Conservation (phyloP, 2,888 invertebrate species). For the Anthophora plumipes region DNA sequence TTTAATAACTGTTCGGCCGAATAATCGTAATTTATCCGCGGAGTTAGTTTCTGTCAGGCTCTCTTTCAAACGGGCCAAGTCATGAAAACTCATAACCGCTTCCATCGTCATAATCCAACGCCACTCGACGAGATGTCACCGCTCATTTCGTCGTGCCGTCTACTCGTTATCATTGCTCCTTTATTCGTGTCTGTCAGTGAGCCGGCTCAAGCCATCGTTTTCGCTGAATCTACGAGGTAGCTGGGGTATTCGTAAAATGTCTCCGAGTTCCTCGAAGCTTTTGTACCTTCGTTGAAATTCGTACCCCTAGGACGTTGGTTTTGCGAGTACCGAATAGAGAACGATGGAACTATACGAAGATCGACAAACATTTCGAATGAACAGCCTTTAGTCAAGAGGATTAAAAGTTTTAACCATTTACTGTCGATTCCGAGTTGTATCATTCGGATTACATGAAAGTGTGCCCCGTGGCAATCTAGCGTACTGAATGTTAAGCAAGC, state of each 20-base stretch:
- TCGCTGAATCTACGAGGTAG: slow-evolving; percentile 33
- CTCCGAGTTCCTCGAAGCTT: not conserved
- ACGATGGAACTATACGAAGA: no score
- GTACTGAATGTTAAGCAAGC: slow-evolving; percentile 4
- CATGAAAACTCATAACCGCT: slow-evolving; percentile 36
- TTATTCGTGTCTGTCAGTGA: slow-evolving; percentile 35
- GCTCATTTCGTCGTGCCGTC: slow-evolving; percentile 22
- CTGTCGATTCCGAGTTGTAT: slow-evolving; percentile 48
- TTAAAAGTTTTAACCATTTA: slow-evolving; percentile 44
- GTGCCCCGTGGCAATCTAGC: slow-evolving; percentile 20
- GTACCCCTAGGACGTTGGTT: not conserved
- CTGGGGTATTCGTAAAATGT: slow-evolving; percentile 19
- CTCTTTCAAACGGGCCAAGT: not conserved
- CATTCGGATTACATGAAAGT: slow-evolving; percentile 48
- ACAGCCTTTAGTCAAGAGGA: not conserved
- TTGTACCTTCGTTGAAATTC: not conserved
- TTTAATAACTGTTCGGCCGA: slow-evolving; percentile 17
- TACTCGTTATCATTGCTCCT: slow-evolving; percentile 42
- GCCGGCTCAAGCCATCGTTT: slow-evolving; percentile 4
- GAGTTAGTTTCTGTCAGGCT: slow-evolving; percentile 19
- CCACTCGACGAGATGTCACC: slow-evolving; percentile 19
- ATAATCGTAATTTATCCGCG: slow-evolving; percentile 37
- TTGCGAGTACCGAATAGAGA: no score
- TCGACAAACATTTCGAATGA: not conserved
- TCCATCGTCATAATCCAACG: slow-evolving; percentile 32